Evolutionary conservation across 2,888 invertebrate genomes (phyloP).

Genomic region (Bimastos eiseni): DNA sequence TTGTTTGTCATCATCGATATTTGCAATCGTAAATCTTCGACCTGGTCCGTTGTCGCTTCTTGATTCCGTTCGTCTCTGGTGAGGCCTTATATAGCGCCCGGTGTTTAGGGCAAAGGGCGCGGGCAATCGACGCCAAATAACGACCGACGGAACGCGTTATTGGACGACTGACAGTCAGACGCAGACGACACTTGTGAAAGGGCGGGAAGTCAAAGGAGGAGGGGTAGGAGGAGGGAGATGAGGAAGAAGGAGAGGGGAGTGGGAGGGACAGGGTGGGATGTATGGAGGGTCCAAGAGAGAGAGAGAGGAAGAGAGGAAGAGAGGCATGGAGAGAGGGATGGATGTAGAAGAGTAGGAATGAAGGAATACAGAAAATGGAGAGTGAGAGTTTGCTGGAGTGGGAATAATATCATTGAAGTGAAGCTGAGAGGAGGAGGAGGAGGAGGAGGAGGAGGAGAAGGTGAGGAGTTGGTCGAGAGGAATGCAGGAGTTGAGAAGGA

Average conservation of each 20-base stretch:
- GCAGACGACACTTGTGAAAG: not conserved
- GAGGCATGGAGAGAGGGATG: not conserved
- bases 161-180: slow-evolving; percentile 4
- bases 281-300: not conserved
- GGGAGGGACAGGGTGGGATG: not conserved
- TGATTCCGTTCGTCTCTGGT: not conserved
- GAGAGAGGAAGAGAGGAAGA: not conserved
- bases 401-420: no score
- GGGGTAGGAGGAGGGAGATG: not conserved
- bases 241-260: not conserved
- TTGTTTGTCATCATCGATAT: not conserved
- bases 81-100: slow-evolving; percentile 9
- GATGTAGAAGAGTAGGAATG: not conserved
- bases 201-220: not conserved
- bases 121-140: not conserved
- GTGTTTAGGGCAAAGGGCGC: not conserved
- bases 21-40: not conserved
- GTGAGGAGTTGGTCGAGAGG: no score
- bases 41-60: not conserved
- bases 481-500: no score
- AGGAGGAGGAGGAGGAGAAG: no score
- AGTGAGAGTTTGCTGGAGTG: no score
- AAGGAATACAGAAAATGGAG: not conserved
- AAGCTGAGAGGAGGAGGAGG: no score
- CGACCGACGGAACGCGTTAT: not conserved